A percentile compares a stretch with the other conserved stretches of the same genome.
phyloP scores from a whole-genome alignment of 2,113 vertebrate genomes.

The Etheostoma cragini region DNA sequence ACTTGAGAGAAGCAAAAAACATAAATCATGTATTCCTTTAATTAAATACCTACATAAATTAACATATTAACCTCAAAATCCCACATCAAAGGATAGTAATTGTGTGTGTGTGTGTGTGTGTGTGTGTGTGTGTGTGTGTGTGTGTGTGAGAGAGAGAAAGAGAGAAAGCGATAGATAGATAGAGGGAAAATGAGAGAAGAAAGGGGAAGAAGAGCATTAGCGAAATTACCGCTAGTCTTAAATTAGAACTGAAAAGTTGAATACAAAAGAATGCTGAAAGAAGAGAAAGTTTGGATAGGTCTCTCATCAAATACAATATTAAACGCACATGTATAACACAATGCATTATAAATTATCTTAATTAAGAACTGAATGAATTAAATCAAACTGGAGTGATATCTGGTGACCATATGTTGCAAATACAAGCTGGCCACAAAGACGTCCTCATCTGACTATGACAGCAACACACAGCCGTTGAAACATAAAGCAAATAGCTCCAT shows the following conservation, averaged over 20 bases:
- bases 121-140: too few species aligned
- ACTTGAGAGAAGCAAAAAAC: constrained; percentile 19
- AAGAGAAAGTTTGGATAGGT: not conserved
- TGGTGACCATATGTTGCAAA: not conserved
- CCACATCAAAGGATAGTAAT: constrained; percentile 42
- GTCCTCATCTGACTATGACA: not conserved
- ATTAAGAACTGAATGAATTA: too few species aligned
- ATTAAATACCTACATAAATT: constrained; percentile 47
- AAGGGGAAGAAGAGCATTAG: not conserved
- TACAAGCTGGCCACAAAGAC: not conserved
- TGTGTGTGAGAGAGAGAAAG: too few species aligned
- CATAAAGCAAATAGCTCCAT: not conserved
- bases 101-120: not conserved
- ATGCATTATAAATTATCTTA: not conserved
- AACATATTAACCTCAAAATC: constrained; percentile 48
- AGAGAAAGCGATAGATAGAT: too few species aligned
- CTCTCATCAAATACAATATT: not conserved
- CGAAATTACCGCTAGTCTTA: not conserved
- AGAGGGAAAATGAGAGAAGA: not conserved
- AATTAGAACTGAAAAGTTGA: not conserved
- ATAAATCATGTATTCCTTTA: constrained; percentile 39
- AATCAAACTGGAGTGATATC: not conserved
- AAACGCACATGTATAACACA: not conserved
- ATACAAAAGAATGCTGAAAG: not conserved
- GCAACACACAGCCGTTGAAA: not conserved